phyloP scores from a whole-genome alignment of 2,888 invertebrate genomes.

The Drosophila pullipes region DNA sequence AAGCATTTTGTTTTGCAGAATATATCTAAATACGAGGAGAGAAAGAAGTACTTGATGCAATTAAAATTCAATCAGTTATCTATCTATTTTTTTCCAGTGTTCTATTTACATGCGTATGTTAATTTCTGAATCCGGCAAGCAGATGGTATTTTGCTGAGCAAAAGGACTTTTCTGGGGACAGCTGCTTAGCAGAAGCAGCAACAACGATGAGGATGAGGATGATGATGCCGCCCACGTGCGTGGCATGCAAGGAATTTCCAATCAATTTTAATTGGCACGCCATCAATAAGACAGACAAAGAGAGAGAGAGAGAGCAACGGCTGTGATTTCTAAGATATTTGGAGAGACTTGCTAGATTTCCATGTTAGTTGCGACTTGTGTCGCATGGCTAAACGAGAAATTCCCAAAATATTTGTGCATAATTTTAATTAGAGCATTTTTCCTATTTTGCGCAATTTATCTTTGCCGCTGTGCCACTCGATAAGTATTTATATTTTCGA shows the following conservation, averaged over 20 bases:
- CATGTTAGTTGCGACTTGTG: slow-evolving; percentile 46
- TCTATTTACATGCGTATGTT: slow-evolving; percentile 34
- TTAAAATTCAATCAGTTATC: not conserved
- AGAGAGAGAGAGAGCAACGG: not conserved
- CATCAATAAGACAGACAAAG: slow-evolving; percentile 76
- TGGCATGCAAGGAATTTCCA: slow-evolving; percentile 84
- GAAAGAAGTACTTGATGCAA: not conserved
- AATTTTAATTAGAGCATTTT: slow-evolving; percentile 83
- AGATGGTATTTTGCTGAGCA: slow-evolving; percentile 51
- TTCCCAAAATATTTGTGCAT: slow-evolving; percentile 81
- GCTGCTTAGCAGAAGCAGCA: slow-evolving; percentile 26
- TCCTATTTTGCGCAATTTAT: slow-evolving; percentile 80
- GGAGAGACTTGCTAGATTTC: slow-evolving; percentile 32
- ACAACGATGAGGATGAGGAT: not conserved
- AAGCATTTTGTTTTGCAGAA: not conserved
- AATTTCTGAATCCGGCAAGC: slow-evolving; percentile 52
- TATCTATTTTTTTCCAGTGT: not conserved
- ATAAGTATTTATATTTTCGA: slow-evolving; percentile 57
- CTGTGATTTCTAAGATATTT: slow-evolving; percentile 7
- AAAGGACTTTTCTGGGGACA: slow-evolving; percentile 36
- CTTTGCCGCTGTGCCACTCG: slow-evolving; percentile 54
- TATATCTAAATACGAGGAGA: not conserved
- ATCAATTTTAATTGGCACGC: slow-evolving; percentile 85
- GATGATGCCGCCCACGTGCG: slow-evolving; percentile 67
- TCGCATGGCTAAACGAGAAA: slow-evolving; percentile 59